Conservation (phyloP, 2,888 invertebrate genomes). For the Zonitis immaculata region DNA sequence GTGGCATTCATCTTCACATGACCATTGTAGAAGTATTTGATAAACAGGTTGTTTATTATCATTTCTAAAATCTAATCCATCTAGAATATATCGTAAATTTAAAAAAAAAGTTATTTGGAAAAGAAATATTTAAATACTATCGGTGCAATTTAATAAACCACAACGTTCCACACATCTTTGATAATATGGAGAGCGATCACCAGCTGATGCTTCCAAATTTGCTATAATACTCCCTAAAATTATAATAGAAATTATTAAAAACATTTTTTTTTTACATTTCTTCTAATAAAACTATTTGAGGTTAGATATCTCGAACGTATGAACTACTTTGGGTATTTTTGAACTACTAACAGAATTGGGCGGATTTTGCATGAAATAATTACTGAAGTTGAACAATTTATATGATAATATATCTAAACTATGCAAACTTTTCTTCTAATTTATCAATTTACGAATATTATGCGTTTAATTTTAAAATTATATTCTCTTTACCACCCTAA, state of each 20-base stretch:
- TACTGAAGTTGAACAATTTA: too few species aligned
- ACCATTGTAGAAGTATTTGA: slow-evolving; percentile 61
- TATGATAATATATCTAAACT: too few species aligned
- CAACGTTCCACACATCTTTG: slow-evolving; percentile 54
- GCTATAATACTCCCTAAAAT: not conserved
- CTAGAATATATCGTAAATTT: slow-evolving; percentile 24
- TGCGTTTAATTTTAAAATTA: too few species aligned
- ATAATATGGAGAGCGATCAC: slow-evolving; percentile 56
- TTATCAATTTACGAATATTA: too few species aligned
- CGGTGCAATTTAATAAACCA: slow-evolving; percentile 49
- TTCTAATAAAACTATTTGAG: not conserved
- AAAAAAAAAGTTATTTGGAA: not conserved
- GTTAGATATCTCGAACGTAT: too few species aligned
- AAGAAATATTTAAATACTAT: slow-evolving; percentile 46
- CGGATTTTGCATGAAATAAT: too few species aligned
- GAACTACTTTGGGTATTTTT: too few species aligned
- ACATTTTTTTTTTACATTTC: not conserved
- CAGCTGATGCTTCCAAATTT: slow-evolving; percentile 34
- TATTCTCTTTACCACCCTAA: too few species aligned
- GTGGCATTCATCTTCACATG: slow-evolving; percentile 81
- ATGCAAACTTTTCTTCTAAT: too few species aligned
- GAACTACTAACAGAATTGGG: too few species aligned
- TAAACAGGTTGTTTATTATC: slow-evolving; percentile 33
- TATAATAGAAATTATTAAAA: not conserved
- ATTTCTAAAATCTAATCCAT: slow-evolving; percentile 28